Conservation (phyloP, 2,888 invertebrate genomes). For the Trachelus tabidus region DNA sequence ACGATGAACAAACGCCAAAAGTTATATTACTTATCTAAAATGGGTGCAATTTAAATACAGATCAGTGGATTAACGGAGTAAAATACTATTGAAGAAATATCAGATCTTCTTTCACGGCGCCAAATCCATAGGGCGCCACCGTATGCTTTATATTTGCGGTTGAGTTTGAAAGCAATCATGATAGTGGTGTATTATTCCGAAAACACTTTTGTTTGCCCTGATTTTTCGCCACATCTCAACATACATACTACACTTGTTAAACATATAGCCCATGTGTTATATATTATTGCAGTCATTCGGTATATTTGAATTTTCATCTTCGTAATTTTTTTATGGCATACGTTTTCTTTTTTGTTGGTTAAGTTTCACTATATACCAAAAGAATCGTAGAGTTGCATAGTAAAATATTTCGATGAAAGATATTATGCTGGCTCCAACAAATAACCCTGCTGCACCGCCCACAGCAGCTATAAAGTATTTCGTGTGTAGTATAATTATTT, state of each 20-base stretch:
- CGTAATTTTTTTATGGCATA: slow-evolving; percentile 9
- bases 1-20: neutral
- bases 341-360: slow-evolving; percentile 15
- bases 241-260: no score
- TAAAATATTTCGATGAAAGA: slow-evolving; percentile 82
- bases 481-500: neutral
- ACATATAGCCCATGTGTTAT: neutral
- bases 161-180: neutral
- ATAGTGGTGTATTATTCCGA: neutral
- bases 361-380: slow-evolving; percentile 67
- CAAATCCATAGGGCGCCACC: neutral
- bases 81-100: neutral
- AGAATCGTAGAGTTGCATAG: slow-evolving; percentile 74
- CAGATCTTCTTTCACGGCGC: no score
- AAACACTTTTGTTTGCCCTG: neutral
- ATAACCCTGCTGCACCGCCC: slow-evolving; percentile 83
- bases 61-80: neutral
- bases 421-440: slow-evolving; percentile 81
- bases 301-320: neutral
- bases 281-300: neutral
- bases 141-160: neutral
- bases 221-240: neutral
- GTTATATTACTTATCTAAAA: neutral
- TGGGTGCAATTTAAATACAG: neutral
- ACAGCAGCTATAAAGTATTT: slow-evolving; percentile 57